These are phyloP conservation scores for Wasmannia auropunctata DNA, from an alignment of 1,140 invertebrate species.

Conservation along the genomic window DNA sequence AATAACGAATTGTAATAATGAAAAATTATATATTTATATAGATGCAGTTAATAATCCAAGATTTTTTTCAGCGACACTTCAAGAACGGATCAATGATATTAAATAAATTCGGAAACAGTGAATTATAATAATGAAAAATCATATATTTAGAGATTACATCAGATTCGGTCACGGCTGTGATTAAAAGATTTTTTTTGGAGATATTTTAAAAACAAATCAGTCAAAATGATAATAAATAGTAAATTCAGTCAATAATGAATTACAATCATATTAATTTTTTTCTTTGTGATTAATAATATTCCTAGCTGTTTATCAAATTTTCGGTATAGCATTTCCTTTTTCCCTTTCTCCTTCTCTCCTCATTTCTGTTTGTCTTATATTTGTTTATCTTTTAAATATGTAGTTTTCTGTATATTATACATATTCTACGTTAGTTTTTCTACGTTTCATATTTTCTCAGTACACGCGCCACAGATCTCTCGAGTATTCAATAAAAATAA, in stretches of 20 bases:
- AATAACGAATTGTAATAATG: too few relatives aligned
- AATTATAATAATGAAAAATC: too few relatives aligned
- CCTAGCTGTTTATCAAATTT: not conserved
- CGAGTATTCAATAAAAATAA: slow-evolving; percentile 20
- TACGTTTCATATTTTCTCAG: not conserved
- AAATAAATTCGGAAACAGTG: too few relatives aligned
- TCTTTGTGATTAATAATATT: not conserved
- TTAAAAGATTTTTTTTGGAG: too few relatives aligned
- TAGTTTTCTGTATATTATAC: not conserved
- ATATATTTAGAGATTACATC: too few relatives aligned
- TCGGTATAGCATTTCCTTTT: not conserved
- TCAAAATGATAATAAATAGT: not conserved
- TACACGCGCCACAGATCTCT: not conserved
- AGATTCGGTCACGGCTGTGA: too few relatives aligned
- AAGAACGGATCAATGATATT: not conserved
- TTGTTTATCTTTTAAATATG: not conserved
- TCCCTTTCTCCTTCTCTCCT: not conserved
- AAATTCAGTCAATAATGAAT: not conserved
- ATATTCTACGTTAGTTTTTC: not conserved
- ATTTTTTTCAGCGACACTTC: not conserved
- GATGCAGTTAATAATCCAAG: not conserved
- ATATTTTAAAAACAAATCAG: not conserved
- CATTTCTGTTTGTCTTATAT: not conserved
- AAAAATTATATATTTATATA: not conserved
- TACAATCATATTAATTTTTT: not conserved